Base-by-base conservation (phyloP, 1,140 invertebrate genomes). In the Ceratitis capitata region DNA sequence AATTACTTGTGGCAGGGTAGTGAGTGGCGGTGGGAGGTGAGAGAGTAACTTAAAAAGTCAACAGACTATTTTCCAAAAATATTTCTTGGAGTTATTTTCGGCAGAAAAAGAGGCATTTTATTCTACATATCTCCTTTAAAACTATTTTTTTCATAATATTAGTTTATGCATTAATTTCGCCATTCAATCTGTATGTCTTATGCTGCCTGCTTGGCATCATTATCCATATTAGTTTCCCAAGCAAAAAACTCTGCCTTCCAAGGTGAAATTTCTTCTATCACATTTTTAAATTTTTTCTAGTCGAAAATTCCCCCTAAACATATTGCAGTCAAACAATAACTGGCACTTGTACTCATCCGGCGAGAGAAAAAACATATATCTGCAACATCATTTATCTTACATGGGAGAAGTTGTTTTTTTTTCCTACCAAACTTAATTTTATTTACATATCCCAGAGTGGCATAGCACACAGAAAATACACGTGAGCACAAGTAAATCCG, bases 341-440 rank as follows among this genome's bases (percentile, higher is more conserved):
- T 14, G n/a, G 51, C 29, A 35, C 61, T 19, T 16, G 29, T 16
- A 32, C 26, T 26, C 23, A 1, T 16, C n/a, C n/a, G n/a, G 10
- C n/a, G 26, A 58, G 4, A 58, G 12, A 47, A 7, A 19, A 56
- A 23, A 6, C 14, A 7, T 23, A 47, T 12, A 58, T 7, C 5
- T 39, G 61, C 61, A 69, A n/a, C 32, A 39, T 69, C 61, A 69
- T 69, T 69, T 69, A 69, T 69, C 61, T 69, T 69, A 32, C 32
- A 39, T 39, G 39, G 29, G 39, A 69, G 6, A 5, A 35, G 39
- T 69, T 69, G 35, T 19, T 69, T n/a, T n/a, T 69, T 4, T n/a
- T 69, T 69, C 19, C 39, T 69, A 14, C 61, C 32, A 7, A 12
- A 16, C 61, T 39, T 69, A 69, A 69, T 39, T 69, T 69, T 39